Base-by-base conservation (phyloP, 2,113 vertebrate species). In the Perccottus glenii region DNA sequence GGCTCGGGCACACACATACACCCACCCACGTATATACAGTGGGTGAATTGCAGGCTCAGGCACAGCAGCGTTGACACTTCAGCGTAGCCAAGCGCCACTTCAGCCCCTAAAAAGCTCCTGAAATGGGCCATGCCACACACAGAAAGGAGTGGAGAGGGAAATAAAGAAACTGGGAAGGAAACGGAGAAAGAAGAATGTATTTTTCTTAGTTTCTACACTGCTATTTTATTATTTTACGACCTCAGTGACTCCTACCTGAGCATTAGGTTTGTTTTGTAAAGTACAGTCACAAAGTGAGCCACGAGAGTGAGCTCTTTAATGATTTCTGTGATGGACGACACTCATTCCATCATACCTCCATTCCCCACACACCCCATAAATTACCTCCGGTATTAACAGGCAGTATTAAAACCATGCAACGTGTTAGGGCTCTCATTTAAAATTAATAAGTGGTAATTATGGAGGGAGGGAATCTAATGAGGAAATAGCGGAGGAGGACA, bases 401-500 rank as follows among this genome's bases (percentile, higher is more conserved):
- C 88, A 76, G 87, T 90, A 91, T 93, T 93, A 92, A 92, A 93
- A 88, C 84, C 88, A 81, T 90, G 90, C 91, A 90, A 90, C 81
- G 88, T 88, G 88, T 92, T 90, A 90, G 83, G 77, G 81, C 84
- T 85, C 90, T 93, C 91, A 92, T 93, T 93, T 92, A 92, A 92
- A 91, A 92, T 92, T 91, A 93, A 93, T 93, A 93, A 90, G 83
- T 89, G 84, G 86, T 93, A 91, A 93, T 93, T 92, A 92, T 87
- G 86, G 87, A 88, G 82, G 88, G 81, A 82, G 80, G 80, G 81
- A 78, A 84, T 87, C 77, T 81, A 85, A 81, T 74, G 77, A 78
- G 83, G 82, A 82, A 84, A 87, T 77, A 65, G 48, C 59, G 49
- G 73, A 83, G 85, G 80, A 75, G 73, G 79, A 59, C 47, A 75